phyloP scores from a whole-genome alignment of 2,797 vertebrate genomes.

The Enteromius unitaeniatus region DNA sequence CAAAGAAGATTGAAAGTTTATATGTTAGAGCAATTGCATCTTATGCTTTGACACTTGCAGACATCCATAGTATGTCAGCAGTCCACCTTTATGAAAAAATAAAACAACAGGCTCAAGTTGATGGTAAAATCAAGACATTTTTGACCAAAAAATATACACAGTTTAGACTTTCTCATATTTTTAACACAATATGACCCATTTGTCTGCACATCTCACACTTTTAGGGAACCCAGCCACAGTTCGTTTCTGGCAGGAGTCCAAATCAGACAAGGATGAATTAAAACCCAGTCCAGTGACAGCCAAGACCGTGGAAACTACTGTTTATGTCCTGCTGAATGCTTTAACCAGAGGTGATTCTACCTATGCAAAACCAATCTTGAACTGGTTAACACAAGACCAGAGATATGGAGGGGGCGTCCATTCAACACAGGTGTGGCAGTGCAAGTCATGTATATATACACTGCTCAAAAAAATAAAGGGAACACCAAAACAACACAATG shows the following conservation, averaged over 20 bases:
- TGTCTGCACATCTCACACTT: constrained; percentile 27
- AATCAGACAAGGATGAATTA: constrained; percentile 59
- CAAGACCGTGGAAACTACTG: constrained; percentile 86
- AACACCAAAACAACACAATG: no score
- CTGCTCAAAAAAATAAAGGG: no score
- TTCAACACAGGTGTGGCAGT: constrained; percentile 83
- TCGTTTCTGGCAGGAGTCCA: constrained; percentile 86
- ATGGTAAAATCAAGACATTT: constrained; percentile 70
- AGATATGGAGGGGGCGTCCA: constrained; percentile 86
- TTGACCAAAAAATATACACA: not conserved
- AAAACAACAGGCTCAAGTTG: constrained; percentile 76
- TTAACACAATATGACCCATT: not conserved
- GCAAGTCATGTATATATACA: not conserved
- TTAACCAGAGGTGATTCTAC: constrained; percentile 76
- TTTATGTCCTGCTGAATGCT: constrained; percentile 82
- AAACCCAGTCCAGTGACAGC: constrained; percentile 75
- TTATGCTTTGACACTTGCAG: constrained; percentile 83
- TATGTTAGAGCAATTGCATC: constrained; percentile 83
- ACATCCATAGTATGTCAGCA: constrained; percentile 57
- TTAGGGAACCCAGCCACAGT: constrained; percentile 78
- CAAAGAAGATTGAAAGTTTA: constrained; percentile 74
- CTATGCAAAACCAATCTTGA: constrained; percentile 84
- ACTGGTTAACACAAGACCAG: constrained; percentile 90
- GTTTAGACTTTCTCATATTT: not conserved
- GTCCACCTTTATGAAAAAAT: constrained; percentile 64